These are phyloP conservation scores for Lacerta viridis DNA, from an alignment of 2,797 vertebrate genomes.

Conservation along the genomic window DNA sequence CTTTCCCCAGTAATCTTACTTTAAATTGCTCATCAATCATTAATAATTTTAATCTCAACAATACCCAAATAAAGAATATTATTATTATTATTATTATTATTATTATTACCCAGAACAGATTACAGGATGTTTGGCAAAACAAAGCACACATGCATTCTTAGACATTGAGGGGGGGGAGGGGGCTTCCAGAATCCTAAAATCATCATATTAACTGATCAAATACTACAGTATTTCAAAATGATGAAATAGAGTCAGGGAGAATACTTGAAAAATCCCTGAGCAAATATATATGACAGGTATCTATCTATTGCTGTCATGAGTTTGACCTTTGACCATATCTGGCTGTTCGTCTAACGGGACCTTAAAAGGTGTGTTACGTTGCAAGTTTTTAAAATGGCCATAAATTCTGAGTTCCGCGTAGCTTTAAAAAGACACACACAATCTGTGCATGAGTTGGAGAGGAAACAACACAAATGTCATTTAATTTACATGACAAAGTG, in stretches of 20 bases:
- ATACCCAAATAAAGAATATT: not conserved
- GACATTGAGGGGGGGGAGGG: too few species aligned
- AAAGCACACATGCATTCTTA: not conserved
- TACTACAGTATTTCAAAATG: not conserved
- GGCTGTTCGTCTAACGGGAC: not conserved
- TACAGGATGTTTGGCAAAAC: not conserved
- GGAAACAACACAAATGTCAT: slow-evolving; percentile 83
- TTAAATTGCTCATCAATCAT: too few species aligned
- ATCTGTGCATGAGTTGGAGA: slow-evolving; percentile 59
- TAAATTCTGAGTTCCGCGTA: slow-evolving; percentile 44
- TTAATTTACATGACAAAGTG: slow-evolving; percentile 93
- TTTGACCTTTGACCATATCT: not conserved
- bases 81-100: not conserved
- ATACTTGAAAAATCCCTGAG: not conserved
- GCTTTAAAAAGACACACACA: slow-evolving; percentile 27
- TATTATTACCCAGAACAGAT: not conserved
- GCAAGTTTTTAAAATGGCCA: slow-evolving; percentile 50
- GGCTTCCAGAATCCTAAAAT: not conserved
- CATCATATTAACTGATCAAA: not conserved
- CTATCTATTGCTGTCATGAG: not conserved
- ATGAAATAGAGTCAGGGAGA: not conserved
- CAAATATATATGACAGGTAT: not conserved
- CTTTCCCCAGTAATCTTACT: too few species aligned
- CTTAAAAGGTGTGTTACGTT: not conserved
- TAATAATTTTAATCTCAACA: too few species aligned